Base-by-base conservation (phyloP, 2,888 invertebrate species). In the Zele albiditarsus region DNA sequence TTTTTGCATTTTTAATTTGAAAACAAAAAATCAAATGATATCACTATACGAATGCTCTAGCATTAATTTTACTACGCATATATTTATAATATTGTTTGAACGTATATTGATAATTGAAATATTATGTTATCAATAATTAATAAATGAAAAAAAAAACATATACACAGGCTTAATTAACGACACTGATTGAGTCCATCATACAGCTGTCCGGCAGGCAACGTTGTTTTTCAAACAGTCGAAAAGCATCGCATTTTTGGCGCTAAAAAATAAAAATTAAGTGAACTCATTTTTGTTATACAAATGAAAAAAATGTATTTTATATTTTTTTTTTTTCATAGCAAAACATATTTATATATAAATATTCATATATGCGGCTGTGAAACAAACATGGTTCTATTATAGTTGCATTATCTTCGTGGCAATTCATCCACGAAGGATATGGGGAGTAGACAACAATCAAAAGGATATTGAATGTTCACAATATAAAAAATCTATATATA, bases 181-280 rank as follows among this genome's bases (percentile, higher is more conserved):
- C 80, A 80, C 80, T 78, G 78, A 80, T 77, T 53, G 79, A 79
- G 79, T 79, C 80, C 80, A 80, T 74, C 70, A 74, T 73, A 79
- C 80, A 80, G 80, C 79, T 78, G 65, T 74, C 80, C 77, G 20
- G 77, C 79, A 80, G 80, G 80, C 80, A 80, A 80, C 70, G 78
- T 77, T 74, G 78, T 79, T 75, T 77, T 77, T 77, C 72, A 79
- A 74, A 80, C 77, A 79, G 73, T 77, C 38, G 74, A 74, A 74
- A 74, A 74, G 70, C 70, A 74, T 74, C 69, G 63, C 69, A 74
- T 33, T 66, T 65, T 65, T 66, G 57, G 63, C 63, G 70, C 74
- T 74, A 66, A 74, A 74, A 74, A 70, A 74, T 70, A 38, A 63
- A 62, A 69, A 31, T 33, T 25, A 67, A 31, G 31, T 57, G 12